Percentiles rank a stretch among this genome's conserved stretches.
phyloP scores from a whole-genome alignment of 2,797 vertebrate genomes.

The Acrocephalus scirpaceus region DNA sequence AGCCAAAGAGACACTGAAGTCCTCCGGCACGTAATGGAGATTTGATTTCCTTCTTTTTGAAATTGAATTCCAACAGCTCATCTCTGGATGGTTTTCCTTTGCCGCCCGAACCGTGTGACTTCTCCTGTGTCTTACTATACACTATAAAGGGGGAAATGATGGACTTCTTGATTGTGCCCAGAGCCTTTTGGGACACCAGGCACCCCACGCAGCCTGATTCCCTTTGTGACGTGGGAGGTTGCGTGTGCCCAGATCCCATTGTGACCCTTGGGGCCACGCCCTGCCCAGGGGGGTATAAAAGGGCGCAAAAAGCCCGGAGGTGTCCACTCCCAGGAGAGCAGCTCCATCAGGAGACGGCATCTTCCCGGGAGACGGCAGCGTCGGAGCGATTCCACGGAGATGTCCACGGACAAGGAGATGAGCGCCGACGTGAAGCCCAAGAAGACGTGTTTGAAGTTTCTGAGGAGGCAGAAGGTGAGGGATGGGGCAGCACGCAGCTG shows the following conservation, averaged over 20 bases:
- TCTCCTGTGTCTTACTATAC: no score
- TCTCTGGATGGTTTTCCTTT: neutral
- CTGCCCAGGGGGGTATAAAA: neutral
- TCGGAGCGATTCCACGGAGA: fast-evolving
- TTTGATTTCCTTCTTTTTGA: neutral
- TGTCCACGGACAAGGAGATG: no score
- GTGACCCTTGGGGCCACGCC: fast-evolving
- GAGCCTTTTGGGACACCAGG: neutral
- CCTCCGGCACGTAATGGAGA: neutral
- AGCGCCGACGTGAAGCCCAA: fast-evolving
- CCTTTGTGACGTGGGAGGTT: no score
- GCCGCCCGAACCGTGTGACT: fast-evolving
- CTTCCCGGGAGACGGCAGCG: fast-evolving
- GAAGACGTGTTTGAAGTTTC: neutral
- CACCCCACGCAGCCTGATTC: fast-evolving
- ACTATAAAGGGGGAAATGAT: neutral
- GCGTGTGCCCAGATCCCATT: neutral
- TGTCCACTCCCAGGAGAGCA: neutral
- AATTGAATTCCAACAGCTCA: neutral
- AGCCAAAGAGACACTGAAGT: neutral
- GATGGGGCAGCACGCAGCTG: neutral
- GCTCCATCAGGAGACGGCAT: neutral
- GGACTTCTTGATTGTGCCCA: fast-evolving
- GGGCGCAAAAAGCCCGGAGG: fast-evolving
- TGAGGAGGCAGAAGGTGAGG: neutral